A percentile compares a stretch with the other conserved stretches of the same genome.
phyloP scores from a whole-genome alignment of 2,888 invertebrate species.

The Drosophila leonis region DNA sequence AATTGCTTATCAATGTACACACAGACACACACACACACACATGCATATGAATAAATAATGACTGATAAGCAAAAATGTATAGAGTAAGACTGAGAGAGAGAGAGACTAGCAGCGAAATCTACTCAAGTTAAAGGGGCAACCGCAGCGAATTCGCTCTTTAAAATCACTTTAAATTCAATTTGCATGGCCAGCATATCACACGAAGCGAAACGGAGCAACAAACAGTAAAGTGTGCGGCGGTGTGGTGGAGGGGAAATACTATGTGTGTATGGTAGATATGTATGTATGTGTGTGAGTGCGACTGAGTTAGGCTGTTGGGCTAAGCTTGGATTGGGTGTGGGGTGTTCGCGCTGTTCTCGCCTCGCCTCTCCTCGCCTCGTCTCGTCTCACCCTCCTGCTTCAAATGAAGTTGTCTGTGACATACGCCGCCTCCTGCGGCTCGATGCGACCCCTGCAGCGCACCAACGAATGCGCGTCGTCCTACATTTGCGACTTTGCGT shows the following conservation, averaged over 20 bases:
- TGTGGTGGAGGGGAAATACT: not conserved
- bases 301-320: constrained; percentile 2
- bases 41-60: constrained; percentile 17
- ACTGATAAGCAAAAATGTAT: constrained; percentile 38
- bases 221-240: not conserved
- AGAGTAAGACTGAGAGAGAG: not conserved
- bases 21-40: not conserved
- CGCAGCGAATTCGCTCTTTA: constrained; percentile 33
- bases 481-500: constrained; percentile 58
- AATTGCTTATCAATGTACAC: constrained; percentile 47
- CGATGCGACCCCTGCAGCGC: constrained; percentile 40
- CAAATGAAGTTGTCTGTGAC: constrained; percentile 73
- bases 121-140: constrained; percentile 23
- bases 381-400: constrained; percentile 21
- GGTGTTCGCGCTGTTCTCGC: not conserved
- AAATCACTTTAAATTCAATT: constrained; percentile 55
- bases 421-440: constrained; percentile 66
- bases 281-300: not conserved
- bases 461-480: constrained; percentile 23
- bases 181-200: constrained; percentile 44
- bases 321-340: constrained; percentile 11
- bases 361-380: no score
- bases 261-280: not conserved
- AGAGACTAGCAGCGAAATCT: constrained; percentile 12
- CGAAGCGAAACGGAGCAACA: constrained; percentile 45